Conservation (phyloP, 2,797 vertebrate genomes). For the Odontamblyopus rebecca region DNA sequence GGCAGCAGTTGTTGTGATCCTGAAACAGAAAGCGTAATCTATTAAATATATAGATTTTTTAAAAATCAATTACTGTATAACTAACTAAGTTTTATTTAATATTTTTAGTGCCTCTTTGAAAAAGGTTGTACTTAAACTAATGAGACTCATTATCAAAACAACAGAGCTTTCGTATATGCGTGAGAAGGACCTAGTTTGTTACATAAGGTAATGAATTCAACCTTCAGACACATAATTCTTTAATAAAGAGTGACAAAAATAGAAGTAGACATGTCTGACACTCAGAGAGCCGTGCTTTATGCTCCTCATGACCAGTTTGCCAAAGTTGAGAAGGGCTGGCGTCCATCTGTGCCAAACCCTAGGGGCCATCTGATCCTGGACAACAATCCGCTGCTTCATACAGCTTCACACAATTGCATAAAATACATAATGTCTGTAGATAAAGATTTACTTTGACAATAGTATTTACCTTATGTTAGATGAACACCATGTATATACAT, state of each 20-base stretch:
- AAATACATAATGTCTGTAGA: not conserved
- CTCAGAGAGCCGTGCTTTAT: conserved; percentile 48
- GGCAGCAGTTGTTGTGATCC: conserved; percentile 96
- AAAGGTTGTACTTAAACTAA: too few species aligned
- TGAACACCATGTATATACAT: not conserved
- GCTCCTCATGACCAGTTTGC: conserved; percentile 52
- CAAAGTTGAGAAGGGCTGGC: conserved; percentile 56
- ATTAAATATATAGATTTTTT: not conserved
- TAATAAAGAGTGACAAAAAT: conserved; percentile 23
- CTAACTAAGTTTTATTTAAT: too few species aligned
- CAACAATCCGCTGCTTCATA: conserved; percentile 29
- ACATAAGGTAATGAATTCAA: conserved; percentile 32
- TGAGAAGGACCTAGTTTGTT: not conserved
- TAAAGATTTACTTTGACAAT: not conserved
- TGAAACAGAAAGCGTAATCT: conserved; percentile 66
- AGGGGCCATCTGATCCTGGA: conserved; percentile 55
- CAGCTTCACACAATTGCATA: not conserved
- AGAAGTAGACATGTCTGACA: conserved; percentile 39
- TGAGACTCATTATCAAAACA: not conserved
- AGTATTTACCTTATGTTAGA: not conserved
- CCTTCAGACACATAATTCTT: conserved; percentile 25
- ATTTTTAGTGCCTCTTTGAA: too few species aligned
- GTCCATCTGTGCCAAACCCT: conserved; percentile 54
- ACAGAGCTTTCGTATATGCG: too few species aligned
- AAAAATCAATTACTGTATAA: too few species aligned